These are phyloP conservation scores for Notoglanidium macrostoma DNA, from an alignment of 2,797 vertebrate species.

Conservation along the genomic window DNA sequence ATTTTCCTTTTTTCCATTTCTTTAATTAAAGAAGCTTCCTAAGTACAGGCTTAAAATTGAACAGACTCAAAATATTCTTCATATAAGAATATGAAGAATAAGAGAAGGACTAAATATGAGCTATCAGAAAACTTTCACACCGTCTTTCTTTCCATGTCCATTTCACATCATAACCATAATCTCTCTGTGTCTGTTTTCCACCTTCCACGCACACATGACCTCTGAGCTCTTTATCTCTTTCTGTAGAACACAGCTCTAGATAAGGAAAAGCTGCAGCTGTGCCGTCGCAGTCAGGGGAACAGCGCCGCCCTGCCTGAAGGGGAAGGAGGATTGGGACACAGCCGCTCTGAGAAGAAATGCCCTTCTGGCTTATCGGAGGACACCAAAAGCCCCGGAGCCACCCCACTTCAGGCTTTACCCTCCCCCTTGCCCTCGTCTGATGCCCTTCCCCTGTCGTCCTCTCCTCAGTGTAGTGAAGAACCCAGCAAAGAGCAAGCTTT, in stretches of 20 bases:
- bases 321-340: slow-evolving; percentile 21
- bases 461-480: slow-evolving; percentile 45
- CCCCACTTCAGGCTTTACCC: slow-evolving; percentile 44
- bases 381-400: slow-evolving; percentile 21
- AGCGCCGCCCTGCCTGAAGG: slow-evolving; percentile 49
- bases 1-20: not conserved
- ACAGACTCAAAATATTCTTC: not conserved
- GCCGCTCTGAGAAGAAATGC: slow-evolving; percentile 24
- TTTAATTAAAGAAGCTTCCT: not conserved
- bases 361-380: slow-evolving; percentile 59
- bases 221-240: slow-evolving; percentile 42
- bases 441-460: slow-evolving; percentile 25
- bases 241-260: slow-evolving; percentile 96
- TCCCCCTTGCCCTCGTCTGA: slow-evolving; percentile 9
- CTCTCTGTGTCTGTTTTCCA: not conserved
- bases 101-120: not conserved
- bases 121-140: not conserved
- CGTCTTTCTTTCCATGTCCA: not conserved
- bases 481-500: slow-evolving; percentile 21
- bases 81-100: not conserved
- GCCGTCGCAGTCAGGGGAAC: slow-evolving; percentile 65
- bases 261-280: slow-evolving; percentile 87
- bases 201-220: slow-evolving; percentile 13
- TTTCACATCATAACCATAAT: slow-evolving; percentile 8
- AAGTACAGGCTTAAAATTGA: not conserved